Evolutionary conservation across 1,140 invertebrate genomes (phyloP).

Genomic region (Condylostylus longicornis): DNA sequence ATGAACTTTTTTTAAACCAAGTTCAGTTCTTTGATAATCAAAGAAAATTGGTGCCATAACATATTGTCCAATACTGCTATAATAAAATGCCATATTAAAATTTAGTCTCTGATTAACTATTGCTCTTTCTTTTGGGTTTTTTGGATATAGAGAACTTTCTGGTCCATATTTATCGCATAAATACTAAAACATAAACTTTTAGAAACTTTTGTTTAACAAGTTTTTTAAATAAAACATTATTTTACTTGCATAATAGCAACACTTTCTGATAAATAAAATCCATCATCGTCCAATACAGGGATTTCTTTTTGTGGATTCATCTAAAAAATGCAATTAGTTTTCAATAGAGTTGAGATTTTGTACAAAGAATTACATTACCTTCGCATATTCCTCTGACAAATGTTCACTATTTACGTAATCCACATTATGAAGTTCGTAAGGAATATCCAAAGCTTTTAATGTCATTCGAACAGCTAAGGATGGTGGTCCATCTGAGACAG

Average conservation of each 20-base stretch:
- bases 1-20: slow-evolving; percentile 46
- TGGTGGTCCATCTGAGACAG: slow-evolving; percentile 57
- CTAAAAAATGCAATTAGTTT: slow-evolving; percentile 31
- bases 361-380: slow-evolving; percentile 34
- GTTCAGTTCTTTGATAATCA: slow-evolving; percentile 47
- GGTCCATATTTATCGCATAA: slow-evolving; percentile 54
- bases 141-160: slow-evolving; percentile 48
- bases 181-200: slow-evolving; percentile 38
- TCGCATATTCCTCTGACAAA: slow-evolving; percentile 48
- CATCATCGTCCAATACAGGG: slow-evolving; percentile 55
- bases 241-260: slow-evolving; percentile 48
- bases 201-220: not conserved
- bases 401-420: slow-evolving; percentile 53
- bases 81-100: slow-evolving; percentile 61
- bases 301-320: slow-evolving; percentile 68
- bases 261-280: slow-evolving; percentile 55
- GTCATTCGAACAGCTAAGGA: slow-evolving; percentile 53
- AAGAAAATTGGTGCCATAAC: slow-evolving; percentile 50
- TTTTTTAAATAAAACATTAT: not conserved
- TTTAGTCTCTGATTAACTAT: slow-evolving; percentile 58
- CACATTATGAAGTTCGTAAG: slow-evolving; percentile 47
- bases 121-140: slow-evolving; percentile 46
- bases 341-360: not conserved
- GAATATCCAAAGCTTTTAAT: slow-evolving; percentile 44
- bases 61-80: slow-evolving; percentile 43